Conservation (phyloP, 2,113 vertebrate genomes). For the Myiozetetes cayanensis region DNA sequence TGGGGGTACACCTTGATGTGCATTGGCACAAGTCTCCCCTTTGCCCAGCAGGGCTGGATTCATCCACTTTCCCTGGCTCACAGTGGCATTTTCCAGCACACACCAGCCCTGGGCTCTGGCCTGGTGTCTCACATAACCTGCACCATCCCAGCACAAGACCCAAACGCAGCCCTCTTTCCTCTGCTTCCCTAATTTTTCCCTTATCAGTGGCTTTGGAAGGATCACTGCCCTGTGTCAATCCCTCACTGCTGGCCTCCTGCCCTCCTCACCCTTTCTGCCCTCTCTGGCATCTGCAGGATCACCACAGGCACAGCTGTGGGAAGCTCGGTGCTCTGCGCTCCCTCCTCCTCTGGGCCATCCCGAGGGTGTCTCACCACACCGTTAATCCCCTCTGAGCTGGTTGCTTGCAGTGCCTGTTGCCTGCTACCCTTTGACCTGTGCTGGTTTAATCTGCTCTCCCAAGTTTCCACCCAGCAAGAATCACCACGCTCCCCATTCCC, state of each 20-base stretch:
- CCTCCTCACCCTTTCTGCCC: background rate
- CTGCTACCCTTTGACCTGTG: accelerated
- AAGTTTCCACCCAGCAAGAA: background rate
- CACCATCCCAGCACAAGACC: accelerated
- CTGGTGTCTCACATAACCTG: accelerated
- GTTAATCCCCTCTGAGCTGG: accelerated
- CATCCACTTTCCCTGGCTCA: background rate
- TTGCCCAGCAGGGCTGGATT: background rate
- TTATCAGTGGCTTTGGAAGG: background rate
- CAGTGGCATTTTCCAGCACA: background rate
- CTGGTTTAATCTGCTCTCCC: background rate
- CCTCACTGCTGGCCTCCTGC: background rate
- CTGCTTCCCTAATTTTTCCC: background rate
- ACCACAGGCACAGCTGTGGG: background rate
- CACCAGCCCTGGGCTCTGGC: background rate
- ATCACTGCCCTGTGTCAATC: background rate
- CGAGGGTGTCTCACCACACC: accelerated
- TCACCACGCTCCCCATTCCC: background rate
- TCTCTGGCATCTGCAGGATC: background rate
- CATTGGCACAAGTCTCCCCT: background rate
- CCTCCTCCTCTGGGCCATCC: background rate
- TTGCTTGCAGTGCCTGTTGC: accelerated
- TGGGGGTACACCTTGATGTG: background rate
- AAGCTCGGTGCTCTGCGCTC: accelerated
- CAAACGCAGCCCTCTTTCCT: background rate